Base-by-base conservation (phyloP, 2,797 vertebrate genomes). In the Lithobates pipiens region DNA sequence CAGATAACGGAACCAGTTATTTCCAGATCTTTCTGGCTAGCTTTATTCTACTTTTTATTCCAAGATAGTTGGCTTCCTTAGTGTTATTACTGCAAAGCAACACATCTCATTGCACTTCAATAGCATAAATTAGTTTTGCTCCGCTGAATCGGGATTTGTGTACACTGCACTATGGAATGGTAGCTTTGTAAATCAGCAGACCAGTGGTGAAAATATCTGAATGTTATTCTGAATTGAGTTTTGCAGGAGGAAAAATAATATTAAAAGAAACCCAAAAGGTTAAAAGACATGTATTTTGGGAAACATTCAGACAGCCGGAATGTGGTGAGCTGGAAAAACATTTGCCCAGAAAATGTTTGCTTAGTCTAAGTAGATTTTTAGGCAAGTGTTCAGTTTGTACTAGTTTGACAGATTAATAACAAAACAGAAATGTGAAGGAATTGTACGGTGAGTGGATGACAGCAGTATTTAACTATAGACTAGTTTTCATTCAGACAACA, bases 51-150 rank as follows among this genome's bases (percentile, higher is more conserved):
- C 65, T 32, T 84, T 54, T 77, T 78, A 1, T 84, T 84, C 18
- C n/a, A 72, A 72, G 82, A n/a, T 21, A 44, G 16, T n/a, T 63
- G 42, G 34, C 67, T 61, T 65, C 10, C 34, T 42, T 32, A n/a
- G 16, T 84, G 34, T 84, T 84, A 77, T 84, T 77, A 61, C 82
- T 77, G 68, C 67, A 54, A 54, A n/a, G 11, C 46, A n/a, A 32
- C 34, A 29, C 65, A 44, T 29, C 36, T 77, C 67, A 84, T 13
- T 72, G 75, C 75, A 25, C 29, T 61, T 77, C 27, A 77, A 84
- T 84, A 57, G 42, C 32, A 27, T n/a, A 44, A 25, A 84, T 84
- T 71, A 63, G 34, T 16, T 84, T 57, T 78, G 82, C 82, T 77
- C 82, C 57, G 18, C 75, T 84, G 82, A 72, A 13, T 46, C 21